phyloP scores from a whole-genome alignment of 2,888 invertebrate species.

The Crepidodera aurea region DNA sequence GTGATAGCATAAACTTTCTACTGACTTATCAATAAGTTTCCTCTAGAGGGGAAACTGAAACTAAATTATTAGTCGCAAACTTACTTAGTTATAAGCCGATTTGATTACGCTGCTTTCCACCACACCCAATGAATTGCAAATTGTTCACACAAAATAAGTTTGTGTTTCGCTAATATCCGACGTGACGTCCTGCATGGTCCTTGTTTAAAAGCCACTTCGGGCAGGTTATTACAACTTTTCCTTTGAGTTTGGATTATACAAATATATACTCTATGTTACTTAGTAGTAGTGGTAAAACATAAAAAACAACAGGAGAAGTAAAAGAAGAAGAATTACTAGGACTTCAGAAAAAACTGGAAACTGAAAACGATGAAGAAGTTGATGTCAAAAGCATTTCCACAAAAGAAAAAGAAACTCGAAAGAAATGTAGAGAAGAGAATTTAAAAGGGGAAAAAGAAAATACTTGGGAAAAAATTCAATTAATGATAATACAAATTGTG shows the following conservation, averaged over 20 bases:
- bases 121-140: slow-evolving; percentile 29
- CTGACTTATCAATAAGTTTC: slow-evolving; percentile 28
- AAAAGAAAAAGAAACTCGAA: no score
- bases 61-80: slow-evolving; percentile 30
- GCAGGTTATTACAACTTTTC: slow-evolving; percentile 4
- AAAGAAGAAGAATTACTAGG: no score
- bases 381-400: no score
- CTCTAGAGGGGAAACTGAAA: slow-evolving; percentile 19
- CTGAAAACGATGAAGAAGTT: no score
- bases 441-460: no score
- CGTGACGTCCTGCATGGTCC: not conserved
- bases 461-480: no score
- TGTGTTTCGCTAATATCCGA: slow-evolving; percentile 30
- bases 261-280: no score
- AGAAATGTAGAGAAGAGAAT: no score
- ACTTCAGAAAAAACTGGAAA: no score
- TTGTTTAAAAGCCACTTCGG: not conserved
- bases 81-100: slow-evolving; percentile 31
- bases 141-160: slow-evolving; percentile 25
- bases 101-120: slow-evolving; percentile 26
- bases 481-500: no score
- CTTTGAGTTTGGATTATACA: not conserved
- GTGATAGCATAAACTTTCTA: slow-evolving; percentile 26
- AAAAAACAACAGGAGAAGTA: no score
- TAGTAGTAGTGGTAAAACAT: no score